Evolutionary conservation across 2,113 vertebrate species (phyloP), one percentile per base, ranked within the genome.

Genomic region (Perccottus glenii): DNA sequence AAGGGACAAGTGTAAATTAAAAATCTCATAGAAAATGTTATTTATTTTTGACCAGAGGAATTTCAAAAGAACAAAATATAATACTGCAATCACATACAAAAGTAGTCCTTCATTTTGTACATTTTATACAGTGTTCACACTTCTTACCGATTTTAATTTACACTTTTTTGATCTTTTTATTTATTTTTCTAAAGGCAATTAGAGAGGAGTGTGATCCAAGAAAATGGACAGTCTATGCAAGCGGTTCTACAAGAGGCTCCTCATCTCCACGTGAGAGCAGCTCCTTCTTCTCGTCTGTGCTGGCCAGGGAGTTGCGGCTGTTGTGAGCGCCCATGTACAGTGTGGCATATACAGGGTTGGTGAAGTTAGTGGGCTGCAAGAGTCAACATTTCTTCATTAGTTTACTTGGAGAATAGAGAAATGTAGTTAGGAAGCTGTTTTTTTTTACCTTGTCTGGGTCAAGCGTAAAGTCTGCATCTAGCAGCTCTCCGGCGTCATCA

Each of bases 11-110:
- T 90, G 81, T 73, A 88, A 91, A 92, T 90, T 80, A 91, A 90
- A 92, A 90, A 92, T 90, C 87, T 85, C 85, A 85, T 92, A 93
- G 82, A 93, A 93, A 92, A 93, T 86, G 85, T 89, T 82, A 81
- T 76, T 89, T 45, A 67, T 82, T 88, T 85, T 88, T 88, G 85
- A 91, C 79, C 85, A 84, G 86, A 91, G 80, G 85, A 91, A 90
- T 91, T 83, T 87, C 84, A 90, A 87, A 91, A 89, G 87, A 91
- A 92, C 91, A 91, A 93, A 93, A 93, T 94, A 94, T 95, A 97
- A 97, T 95, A 98, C 95, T 98, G 96, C 94, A 92, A 91, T 96
- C 95, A 96, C 95, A 95, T 98, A 97, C 94, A 98, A 98, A 98
- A 97, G 95, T 96, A 96, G 93, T 97, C 94, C 95, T 97, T 96